Conservation (phyloP, 30 jellyfish, hydroid and myxozoan genomes). For the Calvadosia cruxmelitensis region DNA sequence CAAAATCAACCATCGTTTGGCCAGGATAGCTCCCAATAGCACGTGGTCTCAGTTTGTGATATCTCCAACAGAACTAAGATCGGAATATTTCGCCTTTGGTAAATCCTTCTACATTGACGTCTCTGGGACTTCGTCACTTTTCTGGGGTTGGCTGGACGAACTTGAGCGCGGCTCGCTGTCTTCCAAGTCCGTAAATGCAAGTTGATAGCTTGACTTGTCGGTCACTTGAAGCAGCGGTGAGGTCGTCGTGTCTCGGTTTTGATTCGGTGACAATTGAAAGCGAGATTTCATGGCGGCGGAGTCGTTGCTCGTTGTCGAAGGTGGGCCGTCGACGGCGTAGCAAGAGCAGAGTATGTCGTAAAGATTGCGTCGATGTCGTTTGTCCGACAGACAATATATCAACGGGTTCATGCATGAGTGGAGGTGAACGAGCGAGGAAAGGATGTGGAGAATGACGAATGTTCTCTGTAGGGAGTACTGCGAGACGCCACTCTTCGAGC, state of each 20-base stretch:
- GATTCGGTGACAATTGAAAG: neutral
- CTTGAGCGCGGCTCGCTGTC: too few relatives aligned
- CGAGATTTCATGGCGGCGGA: neutral
- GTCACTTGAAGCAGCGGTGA: neutral
- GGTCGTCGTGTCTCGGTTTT: neutral
- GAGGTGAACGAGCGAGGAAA: constrained; percentile 36
- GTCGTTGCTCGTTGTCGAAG: neutral
- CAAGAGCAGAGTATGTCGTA: neutral
- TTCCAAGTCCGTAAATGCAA: neutral
- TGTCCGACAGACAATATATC: constrained; percentile 32
- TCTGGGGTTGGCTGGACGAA: too few relatives aligned
- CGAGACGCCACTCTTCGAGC: constrained; percentile 11
- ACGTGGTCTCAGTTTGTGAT: too few relatives aligned
- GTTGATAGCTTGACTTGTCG: neutral
- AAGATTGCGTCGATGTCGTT: constrained; percentile 4
- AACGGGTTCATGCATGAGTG: constrained; percentile 35
- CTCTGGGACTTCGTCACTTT: too few relatives aligned
- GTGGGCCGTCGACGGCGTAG: neutral
- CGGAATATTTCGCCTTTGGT: too few relatives aligned
- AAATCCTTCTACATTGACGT: too few relatives aligned
- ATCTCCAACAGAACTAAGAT: too few relatives aligned
- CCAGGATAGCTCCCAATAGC: too few relatives aligned
- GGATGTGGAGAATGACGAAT: constrained; percentile 20
- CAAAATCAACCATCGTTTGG: too few relatives aligned
- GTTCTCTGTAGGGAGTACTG: constrained; percentile 8